phyloP scores from a whole-genome alignment of 2,888 invertebrate genomes.

The Petrolisthes cinctipes region DNA sequence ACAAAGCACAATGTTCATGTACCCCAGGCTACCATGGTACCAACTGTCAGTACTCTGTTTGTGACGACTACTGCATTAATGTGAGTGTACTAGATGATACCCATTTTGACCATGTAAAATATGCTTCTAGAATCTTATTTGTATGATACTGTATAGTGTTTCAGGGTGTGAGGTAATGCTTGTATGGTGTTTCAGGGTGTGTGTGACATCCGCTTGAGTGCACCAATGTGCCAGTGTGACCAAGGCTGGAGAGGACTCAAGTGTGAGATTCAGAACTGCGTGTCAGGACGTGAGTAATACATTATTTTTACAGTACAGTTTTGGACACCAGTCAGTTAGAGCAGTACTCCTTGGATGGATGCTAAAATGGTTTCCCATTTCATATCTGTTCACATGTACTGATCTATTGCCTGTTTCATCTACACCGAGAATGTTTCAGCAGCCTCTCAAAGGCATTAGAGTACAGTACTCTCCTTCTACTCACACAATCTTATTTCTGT shows the following conservation, averaged over 20 bases:
- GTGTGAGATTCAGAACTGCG: slow-evolving; percentile 40
- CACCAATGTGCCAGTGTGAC: slow-evolving; percentile 58
- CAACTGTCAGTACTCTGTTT: slow-evolving; percentile 30
- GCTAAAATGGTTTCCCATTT: no score
- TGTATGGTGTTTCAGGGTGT: slow-evolving; percentile 26
- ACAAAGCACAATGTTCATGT: slow-evolving; percentile 30
- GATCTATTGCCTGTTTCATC: no score
- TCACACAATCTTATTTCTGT: neutral
- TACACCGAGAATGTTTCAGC: no score
- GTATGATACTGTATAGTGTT: neutral
- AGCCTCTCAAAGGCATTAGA: no score
- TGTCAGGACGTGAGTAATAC: slow-evolving; percentile 19
- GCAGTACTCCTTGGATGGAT: no score
- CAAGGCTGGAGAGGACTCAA: slow-evolving; percentile 44
- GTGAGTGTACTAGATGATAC: slow-evolving; percentile 24
- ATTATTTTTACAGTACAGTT: no score
- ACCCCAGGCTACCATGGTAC: slow-evolving; percentile 39
- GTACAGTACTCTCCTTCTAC: no score
- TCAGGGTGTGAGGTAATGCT: neutral
- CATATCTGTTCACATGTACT: no score
- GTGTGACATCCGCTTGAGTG: slow-evolving; percentile 26
- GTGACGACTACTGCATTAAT: slow-evolving; percentile 33
- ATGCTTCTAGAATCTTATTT: neutral
- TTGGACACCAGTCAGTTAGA: no score
- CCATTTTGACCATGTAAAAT: no score